phyloP scores from a whole-genome alignment of 2,113 vertebrate genomes.

The Conger conger region DNA sequence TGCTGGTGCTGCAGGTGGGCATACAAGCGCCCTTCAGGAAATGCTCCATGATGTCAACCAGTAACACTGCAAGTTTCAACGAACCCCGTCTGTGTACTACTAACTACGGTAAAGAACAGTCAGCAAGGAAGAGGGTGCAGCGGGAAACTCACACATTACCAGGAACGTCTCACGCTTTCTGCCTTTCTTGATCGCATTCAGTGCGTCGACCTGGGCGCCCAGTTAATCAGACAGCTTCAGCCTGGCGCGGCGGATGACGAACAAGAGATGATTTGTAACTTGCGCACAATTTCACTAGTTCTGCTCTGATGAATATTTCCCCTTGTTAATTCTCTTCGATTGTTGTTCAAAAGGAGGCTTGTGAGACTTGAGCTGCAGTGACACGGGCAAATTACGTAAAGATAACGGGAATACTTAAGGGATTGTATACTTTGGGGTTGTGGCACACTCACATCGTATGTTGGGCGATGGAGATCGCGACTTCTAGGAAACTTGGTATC shows the following conservation, averaged over 20 bases:
- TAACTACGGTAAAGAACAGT: constrained; percentile 4
- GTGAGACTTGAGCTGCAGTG: constrained; percentile 38
- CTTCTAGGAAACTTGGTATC: constrained; percentile 59
- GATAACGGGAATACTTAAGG: constrained; percentile 29
- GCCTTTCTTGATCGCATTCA: neutral
- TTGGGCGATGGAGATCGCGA: constrained; percentile 57
- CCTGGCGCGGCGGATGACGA: neutral
- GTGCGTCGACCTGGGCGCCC: neutral
- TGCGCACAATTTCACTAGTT: neutral
- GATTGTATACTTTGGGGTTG: neutral
- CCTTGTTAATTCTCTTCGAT: neutral
- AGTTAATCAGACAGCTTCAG: neutral
- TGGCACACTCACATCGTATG: constrained; percentile 21
- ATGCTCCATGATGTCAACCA: constrained; percentile 38
- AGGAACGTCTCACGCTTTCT: neutral
- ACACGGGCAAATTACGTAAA: constrained; percentile 19
- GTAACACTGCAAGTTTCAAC: constrained; percentile 29
- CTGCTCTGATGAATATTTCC: constrained; percentile 12
- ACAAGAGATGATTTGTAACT: neutral
- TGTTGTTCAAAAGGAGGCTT: constrained; percentile 21
- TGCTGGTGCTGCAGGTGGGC: constrained; percentile 21
- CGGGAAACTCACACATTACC: neutral
- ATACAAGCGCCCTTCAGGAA: neutral
- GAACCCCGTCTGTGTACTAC: neutral
- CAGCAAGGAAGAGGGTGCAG: neutral